Evolutionary conservation across 2,113 vertebrate genomes (phyloP), one percentile per base, ranked within the genome.

Genomic region (Heterotis niloticus): DNA sequence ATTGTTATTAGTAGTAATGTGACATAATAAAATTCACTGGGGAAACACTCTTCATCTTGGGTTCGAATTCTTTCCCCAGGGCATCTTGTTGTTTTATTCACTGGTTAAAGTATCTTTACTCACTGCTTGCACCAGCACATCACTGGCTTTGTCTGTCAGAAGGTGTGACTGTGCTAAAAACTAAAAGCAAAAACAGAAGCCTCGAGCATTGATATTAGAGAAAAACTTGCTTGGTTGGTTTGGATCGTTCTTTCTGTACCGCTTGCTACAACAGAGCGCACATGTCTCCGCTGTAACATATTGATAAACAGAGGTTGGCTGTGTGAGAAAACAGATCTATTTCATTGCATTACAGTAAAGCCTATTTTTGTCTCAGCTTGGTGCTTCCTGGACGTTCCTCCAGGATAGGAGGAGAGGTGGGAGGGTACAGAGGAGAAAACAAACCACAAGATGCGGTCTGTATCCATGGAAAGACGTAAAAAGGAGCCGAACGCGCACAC

Each of bases 251-350:
- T 2, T 44, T 44, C 7, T 44, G 34, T n/a, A 44, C 34, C 34
- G 34, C 34, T 44, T 44, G 34, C 34, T 44, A 44, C 34, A 62
- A 59, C 20, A 1, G 14, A 62, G 59, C 10, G 20, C 11, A 1
- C 59, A 2, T 2, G n/a, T n/a, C 34, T 0, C 23, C 11, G 34
- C 14, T 34, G 54, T 24, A 56, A 51, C 57, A 14, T 18, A 7
- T 16, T 59, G n/a, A 24, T 57, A 4, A 16, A 16, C 28, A 14
- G 57, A 52, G 44, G 69, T 10, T 11, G 20, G 69, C 51, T 23
- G 69, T 72, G 18, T 24, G 57, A 57, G 65, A 57, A 68, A 78
- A 69, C 76, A 69, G 65, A 78, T 78, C 64, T 20, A 54, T 78
- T 69, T 78, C 64, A 57, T 51, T 68, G 76, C 57, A 29, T 68